Conservation (phyloP, 2,797 vertebrate species). For the Rachycentron canadum region DNA sequence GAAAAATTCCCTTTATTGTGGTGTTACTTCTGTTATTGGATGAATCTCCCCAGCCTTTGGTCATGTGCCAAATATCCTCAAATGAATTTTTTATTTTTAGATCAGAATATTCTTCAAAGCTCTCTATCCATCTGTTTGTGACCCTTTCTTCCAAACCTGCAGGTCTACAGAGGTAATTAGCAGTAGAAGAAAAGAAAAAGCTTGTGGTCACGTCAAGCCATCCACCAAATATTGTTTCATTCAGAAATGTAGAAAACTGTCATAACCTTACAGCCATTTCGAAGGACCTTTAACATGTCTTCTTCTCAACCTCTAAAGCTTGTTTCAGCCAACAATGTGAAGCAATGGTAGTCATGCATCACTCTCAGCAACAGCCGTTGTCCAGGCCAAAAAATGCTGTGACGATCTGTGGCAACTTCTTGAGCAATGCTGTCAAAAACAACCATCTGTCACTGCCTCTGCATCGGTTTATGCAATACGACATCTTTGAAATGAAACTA, state of each 20-base stretch:
- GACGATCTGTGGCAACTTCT: not conserved
- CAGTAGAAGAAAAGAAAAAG: not conserved
- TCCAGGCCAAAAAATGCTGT: not conserved
- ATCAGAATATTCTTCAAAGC: not conserved
- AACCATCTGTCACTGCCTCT: slow-evolving; percentile 19
- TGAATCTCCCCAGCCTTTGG: not conserved
- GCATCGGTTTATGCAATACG: slow-evolving; percentile 11
- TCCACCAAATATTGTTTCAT: slow-evolving; percentile 8
- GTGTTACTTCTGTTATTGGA: not conserved
- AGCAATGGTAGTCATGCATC: slow-evolving; percentile 1
- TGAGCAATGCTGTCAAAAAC: not conserved
- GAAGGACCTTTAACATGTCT: slow-evolving; percentile 20
- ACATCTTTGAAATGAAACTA: not conserved
- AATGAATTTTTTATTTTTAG: slow-evolving; percentile 7
- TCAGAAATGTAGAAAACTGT: not conserved
- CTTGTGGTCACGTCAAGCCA: not conserved
- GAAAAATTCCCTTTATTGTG: not conserved
- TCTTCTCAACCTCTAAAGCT: not conserved
- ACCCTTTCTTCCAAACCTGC: not conserved
- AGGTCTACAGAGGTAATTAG: not conserved
- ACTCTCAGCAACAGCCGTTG: not conserved
- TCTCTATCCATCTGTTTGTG: slow-evolving; percentile 1
- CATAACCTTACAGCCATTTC: slow-evolving; percentile 8
- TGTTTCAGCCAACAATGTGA: slow-evolving; percentile 32
- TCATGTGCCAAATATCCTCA: slow-evolving; percentile 35